Conservation (phyloP, 2,888 invertebrate species). For the Enchytraeus crypticus region DNA sequence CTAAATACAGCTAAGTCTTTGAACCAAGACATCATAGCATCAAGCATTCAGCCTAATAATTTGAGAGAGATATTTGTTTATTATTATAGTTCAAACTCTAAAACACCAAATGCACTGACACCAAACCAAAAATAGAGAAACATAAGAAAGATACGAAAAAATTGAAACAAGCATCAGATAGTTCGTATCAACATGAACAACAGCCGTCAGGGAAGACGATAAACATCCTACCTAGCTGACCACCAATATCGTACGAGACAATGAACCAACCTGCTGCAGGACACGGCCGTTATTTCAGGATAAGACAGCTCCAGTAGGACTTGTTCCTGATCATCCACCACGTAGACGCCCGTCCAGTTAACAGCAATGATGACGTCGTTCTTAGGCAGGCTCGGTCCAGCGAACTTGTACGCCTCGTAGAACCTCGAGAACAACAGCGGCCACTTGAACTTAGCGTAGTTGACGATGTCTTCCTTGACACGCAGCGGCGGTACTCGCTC, state of each 20-base stretch:
- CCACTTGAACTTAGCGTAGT: constrained; percentile 98
- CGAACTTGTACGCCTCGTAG: constrained; percentile 82
- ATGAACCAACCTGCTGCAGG: constrained; percentile 51
- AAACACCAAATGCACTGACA: too few species aligned
- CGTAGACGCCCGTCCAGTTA: constrained; percentile 99
- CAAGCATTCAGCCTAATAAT: too few species aligned
- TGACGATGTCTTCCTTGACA: constrained; percentile 74
- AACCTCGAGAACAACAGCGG: constrained; percentile 92
- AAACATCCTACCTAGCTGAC: too few species aligned
- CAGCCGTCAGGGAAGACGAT: too few species aligned
- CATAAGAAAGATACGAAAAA: too few species aligned
- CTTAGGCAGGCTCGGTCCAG: constrained; percentile 93
- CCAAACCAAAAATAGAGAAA: too few species aligned
- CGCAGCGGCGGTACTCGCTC: constrained; percentile 69
- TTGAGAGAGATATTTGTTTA: too few species aligned
- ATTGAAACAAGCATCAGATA: too few species aligned
- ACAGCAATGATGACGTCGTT: constrained; percentile 99
- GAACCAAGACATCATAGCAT: too few species aligned
- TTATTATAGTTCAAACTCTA: too few species aligned
- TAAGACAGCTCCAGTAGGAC: constrained; percentile 92
- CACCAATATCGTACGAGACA: neutral
- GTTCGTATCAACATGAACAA: too few species aligned
- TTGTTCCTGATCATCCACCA: constrained; percentile 97
- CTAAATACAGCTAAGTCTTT: too few species aligned
- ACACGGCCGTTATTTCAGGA: constrained; percentile 93